Evolutionary conservation across 2,113 vertebrate species (phyloP).

Genomic region (Albula glossodonta): DNA sequence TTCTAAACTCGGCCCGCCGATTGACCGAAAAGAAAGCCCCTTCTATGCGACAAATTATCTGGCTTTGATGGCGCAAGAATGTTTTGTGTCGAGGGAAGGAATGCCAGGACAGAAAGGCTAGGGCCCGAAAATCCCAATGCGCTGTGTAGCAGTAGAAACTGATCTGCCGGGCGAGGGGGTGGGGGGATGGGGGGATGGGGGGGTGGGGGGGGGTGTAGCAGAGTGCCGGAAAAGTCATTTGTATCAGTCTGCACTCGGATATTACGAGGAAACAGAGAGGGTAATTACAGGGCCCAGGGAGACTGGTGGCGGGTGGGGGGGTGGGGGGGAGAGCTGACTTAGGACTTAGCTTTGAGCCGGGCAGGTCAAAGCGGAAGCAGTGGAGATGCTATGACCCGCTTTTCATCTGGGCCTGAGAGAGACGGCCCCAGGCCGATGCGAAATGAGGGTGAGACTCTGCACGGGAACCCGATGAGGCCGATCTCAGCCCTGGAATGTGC

Average conservation of each 20-base stretch:
- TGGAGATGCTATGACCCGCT: background rate
- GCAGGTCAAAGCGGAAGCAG: background rate
- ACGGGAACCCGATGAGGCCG: background rate
- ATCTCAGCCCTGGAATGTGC: background rate
- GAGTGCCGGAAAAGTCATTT: background rate
- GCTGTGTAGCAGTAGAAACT: background rate
- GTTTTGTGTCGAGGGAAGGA: conserved; percentile 24
- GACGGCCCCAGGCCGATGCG: background rate
- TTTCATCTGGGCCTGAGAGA: background rate
- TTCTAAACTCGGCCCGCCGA: conserved; percentile 6
- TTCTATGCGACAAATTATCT: conserved; percentile 22
- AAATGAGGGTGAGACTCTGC: background rate
- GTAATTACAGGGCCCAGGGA: background rate
- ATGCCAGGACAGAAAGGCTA: conserved; percentile 7
- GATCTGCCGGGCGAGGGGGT: background rate
- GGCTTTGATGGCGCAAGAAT: conserved; percentile 22
- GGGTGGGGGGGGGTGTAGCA: background rate
- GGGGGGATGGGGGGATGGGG: too few relatives aligned
- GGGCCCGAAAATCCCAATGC: conserved; percentile 1
- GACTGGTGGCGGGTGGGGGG: background rate
- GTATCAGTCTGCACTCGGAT: background rate
- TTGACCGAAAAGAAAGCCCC: conserved; percentile 9
- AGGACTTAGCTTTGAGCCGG: background rate
- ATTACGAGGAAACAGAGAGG: background rate
- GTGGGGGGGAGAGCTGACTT: background rate